Base-by-base conservation (phyloP, 1,140 invertebrate species). In the Acyrthosiphon pisum region DNA sequence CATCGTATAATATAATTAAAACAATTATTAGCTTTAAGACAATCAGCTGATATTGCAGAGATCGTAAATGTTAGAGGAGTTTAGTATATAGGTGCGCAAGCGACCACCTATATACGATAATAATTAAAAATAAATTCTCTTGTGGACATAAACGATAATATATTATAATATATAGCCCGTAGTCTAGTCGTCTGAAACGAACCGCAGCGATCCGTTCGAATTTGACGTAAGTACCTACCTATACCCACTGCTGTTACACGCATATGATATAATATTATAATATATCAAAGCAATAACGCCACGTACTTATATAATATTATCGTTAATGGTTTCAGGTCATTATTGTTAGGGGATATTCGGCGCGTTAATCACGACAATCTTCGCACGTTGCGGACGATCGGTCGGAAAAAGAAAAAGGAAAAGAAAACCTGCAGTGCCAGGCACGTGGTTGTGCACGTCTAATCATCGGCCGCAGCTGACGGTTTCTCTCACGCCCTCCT, bases 401-500 rank as follows among this genome's bases (percentile, higher is more conserved):
- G 26, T 81, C 18, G 6, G 23, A 48, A 44, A 37, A 53, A 30
- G 26, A 60, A 60, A 30, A 60, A 68, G 60, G 60, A n/a, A 68
- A 68, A 68, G 60, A 92, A 84, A 86, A 30, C 35, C 2, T 30
- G 81, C 35, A 53, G 91, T 93, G 37, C 91, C 91, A 84, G 91
- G 91, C 81, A 93, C 91, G 48, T 93, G 81, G n/a, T 93, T 84
- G 91, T 86, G 81, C 91, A n/a, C 48, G 35, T 53, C 48, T 93
- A 93, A 93, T 86, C 91, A 44, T 50, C 53, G 81, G 91, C 37
- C 46, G 8, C 91, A 93, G 91, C 91, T 93, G 91, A 86, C 90
- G 35, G 91, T 86, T 84, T 83, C 37, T 93, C 91, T 53, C 91
- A 93, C 91, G 91, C 91, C 48, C 60, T 76, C 76, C 91, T 93